Percentiles rank a stretch among this genome's conserved stretches.
phyloP scores from a whole-genome alignment of 1,140 invertebrate species.

The Psilanteris sp. region DNA sequence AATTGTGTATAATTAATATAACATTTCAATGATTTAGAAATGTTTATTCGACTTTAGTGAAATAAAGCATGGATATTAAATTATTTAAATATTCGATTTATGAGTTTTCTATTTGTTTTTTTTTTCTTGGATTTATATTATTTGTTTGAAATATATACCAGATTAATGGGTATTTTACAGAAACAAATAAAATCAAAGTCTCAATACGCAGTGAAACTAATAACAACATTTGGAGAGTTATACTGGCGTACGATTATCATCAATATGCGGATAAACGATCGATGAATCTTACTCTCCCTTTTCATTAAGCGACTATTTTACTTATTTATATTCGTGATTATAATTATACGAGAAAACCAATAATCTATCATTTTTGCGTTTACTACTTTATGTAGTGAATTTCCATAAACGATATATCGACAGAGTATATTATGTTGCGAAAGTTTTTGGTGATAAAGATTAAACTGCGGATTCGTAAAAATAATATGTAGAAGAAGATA shows the following conservation, averaged over 20 bases:
- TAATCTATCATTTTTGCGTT: constrained; percentile 17
- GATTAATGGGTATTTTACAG: too few relatives aligned
- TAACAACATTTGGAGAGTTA: constrained; percentile 40
- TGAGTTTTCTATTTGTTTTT: too few relatives aligned
- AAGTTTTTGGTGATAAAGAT: constrained; percentile 12
- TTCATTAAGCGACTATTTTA: constrained; percentile 38
- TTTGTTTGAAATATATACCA: too few relatives aligned
- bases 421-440: constrained; percentile 23
- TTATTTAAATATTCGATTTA: too few relatives aligned
- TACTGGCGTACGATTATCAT: constrained; percentile 22
- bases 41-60: too few relatives aligned
- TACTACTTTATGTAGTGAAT: constrained; percentile 19
- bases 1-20: too few relatives aligned
- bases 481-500: too few relatives aligned
- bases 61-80: too few relatives aligned
- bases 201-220: constrained; percentile 33
- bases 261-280: constrained; percentile 21
- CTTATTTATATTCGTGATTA: constrained; percentile 43
- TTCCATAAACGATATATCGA: constrained; percentile 21
- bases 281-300: constrained; percentile 47
- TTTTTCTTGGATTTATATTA: too few relatives aligned
- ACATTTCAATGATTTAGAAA: too few relatives aligned
- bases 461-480: not conserved
- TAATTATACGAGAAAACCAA: constrained; percentile 53
- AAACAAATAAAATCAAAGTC: constrained; percentile 25